These are phyloP conservation scores for Tragelaphus strepsiceros DNA, from an alignment of 2,113 vertebrate genomes.

Conservation along the genomic window DNA sequence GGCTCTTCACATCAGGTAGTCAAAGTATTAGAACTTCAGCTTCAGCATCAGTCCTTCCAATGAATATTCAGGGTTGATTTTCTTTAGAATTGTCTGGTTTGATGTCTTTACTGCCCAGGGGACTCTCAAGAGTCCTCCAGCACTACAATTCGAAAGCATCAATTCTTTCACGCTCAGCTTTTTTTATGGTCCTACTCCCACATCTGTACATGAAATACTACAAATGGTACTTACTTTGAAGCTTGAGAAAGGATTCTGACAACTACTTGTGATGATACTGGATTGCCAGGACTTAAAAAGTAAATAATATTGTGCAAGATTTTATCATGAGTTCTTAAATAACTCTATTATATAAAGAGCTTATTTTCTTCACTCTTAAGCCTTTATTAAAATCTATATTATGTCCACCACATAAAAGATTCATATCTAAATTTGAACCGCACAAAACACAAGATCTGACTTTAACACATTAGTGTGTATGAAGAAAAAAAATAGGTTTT, in stretches of 20 bases:
- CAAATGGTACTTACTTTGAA: not conserved
- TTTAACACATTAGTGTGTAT: not conserved
- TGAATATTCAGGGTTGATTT: not conserved
- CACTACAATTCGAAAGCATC: not conserved
- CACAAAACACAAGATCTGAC: not conserved
- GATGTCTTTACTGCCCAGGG: not conserved
- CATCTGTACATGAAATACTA: not conserved
- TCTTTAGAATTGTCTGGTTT: not conserved
- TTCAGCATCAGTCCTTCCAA: not conserved
- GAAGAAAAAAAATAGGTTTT: not conserved
- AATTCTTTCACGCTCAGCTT: not conserved
- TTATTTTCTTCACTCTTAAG: not conserved
- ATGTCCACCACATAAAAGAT: not conserved
- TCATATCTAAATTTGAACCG: not conserved
- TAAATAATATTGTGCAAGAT: not conserved
- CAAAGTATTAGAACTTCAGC: not conserved
- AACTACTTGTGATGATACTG: not conserved
- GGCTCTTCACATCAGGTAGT: not conserved
- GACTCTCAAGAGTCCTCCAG: not conserved
- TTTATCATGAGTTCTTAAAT: not conserved
- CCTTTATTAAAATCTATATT: not conserved
- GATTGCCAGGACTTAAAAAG: not conserved
- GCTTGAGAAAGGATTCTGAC: not conserved
- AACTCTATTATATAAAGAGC: not conserved
- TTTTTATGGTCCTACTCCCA: not conserved